phyloP scores from a whole-genome alignment of 2,113 vertebrate species.

The Catharus fuscescens region DNA sequence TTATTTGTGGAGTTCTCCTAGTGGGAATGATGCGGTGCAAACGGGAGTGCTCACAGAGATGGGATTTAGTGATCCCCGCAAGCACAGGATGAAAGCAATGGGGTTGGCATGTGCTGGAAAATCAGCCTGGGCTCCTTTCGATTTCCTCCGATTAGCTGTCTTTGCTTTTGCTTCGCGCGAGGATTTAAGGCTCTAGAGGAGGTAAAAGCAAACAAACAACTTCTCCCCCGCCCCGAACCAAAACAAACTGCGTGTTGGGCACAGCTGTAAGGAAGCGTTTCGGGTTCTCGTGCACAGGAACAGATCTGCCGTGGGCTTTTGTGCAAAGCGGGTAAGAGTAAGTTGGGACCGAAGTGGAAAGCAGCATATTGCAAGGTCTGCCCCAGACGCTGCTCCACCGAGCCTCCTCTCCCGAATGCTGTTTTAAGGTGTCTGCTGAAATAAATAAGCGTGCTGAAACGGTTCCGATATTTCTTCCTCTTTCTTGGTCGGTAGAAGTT shows the following conservation, averaged over 20 bases:
- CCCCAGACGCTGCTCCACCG: background rate
- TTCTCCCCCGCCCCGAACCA: background rate
- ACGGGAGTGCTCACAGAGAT: background rate
- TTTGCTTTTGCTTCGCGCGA: background rate
- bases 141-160: background rate
- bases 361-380: background rate
- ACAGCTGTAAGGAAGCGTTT: background rate
- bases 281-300: background rate
- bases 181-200: slow-evolving; percentile 7
- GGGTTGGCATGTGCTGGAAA: background rate
- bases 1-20: background rate
- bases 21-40: background rate
- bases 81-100: background rate
- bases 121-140: background rate
- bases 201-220: slow-evolving; percentile 48
- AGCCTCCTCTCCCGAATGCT: background rate
- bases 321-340: background rate
- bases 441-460: background rate
- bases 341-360: background rate
- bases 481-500: background rate
- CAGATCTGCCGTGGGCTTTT: background rate
- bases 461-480: background rate
- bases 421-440: background rate
- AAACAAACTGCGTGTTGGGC: background rate
- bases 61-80: background rate